Evolutionary conservation across 2,888 invertebrate genomes (phyloP).

Genomic region (Leptogaster cylindrica): DNA sequence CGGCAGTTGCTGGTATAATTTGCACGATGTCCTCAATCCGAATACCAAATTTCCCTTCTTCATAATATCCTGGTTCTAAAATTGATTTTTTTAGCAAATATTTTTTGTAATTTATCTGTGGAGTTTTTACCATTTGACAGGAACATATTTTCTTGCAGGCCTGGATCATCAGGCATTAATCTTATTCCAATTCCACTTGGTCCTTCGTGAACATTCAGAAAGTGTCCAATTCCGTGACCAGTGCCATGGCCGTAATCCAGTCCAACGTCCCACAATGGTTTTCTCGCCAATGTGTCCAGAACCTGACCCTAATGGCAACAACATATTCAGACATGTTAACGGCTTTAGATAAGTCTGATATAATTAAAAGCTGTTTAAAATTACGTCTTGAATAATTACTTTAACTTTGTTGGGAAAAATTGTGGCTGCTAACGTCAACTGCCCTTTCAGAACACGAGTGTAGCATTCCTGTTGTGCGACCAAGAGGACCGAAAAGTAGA

Average conservation of each 20-base stretch:
- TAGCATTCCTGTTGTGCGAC: no score
- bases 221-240: constrained; percentile 90
- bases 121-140: constrained; percentile 66
- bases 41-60: constrained; percentile 84
- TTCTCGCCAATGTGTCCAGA: constrained; percentile 79
- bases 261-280: constrained; percentile 82
- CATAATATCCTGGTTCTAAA: constrained; percentile 89
- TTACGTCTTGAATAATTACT: constrained; percentile 54
- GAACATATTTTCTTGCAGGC: constrained; percentile 74
- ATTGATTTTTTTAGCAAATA: background rate
- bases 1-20: constrained; percentile 66
- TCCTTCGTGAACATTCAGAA: constrained; percentile 88
- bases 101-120: background rate
- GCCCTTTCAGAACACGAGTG: constrained; percentile 87
- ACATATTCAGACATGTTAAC: constrained; percentile 66
- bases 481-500: no score
- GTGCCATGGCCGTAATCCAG: constrained; percentile 90
- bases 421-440: constrained; percentile 73
- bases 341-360: constrained; percentile 59
- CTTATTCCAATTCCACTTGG: constrained; percentile 76
- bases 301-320: constrained; percentile 72
- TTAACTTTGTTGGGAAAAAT: constrained; percentile 74
- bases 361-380: constrained; percentile 44
- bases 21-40: constrained; percentile 86
- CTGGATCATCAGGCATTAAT: constrained; percentile 69